These are phyloP conservation scores for Drosophila ananassae DNA, from an alignment of 1,140 invertebrate species.

Conservation along the genomic window DNA sequence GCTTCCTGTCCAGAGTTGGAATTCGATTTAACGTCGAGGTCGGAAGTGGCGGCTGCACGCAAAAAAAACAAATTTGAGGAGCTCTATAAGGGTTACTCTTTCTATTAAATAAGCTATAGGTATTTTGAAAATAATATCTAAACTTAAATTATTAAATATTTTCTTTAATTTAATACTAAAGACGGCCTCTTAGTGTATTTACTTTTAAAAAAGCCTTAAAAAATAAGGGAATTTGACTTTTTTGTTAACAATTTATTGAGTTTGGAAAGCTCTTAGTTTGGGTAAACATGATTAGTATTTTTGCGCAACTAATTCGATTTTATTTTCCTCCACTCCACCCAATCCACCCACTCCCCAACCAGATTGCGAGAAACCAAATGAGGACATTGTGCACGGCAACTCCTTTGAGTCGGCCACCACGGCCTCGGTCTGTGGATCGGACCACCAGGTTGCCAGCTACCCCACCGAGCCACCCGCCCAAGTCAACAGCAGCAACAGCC, in stretches of 20 bases:
- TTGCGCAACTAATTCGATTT: constrained; percentile 56
- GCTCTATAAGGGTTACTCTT: too few species aligned
- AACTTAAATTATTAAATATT: too few species aligned
- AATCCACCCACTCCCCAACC: too few species aligned
- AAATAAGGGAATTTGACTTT: constrained; percentile 1
- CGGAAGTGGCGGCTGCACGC: constrained; percentile 2
- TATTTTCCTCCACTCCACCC: background rate
- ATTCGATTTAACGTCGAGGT: constrained; percentile 26
- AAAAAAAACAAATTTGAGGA: background rate
- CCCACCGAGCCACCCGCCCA: constrained; percentile 56
- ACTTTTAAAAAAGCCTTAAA: background rate
- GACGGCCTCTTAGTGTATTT: background rate
- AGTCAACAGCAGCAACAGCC: constrained; percentile 50
- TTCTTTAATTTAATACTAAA: too few species aligned
- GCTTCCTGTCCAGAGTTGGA: constrained; percentile 29
- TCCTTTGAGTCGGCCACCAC: constrained; percentile 88
- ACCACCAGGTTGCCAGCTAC: constrained; percentile 88
- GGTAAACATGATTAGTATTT: constrained; percentile 29
- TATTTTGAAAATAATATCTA: too few species aligned
- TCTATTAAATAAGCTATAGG: too few species aligned
- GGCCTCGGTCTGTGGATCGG: constrained; percentile 88
- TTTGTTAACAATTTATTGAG: constrained; percentile 52
- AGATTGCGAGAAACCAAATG: constrained; percentile 85
- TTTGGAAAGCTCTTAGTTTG: constrained; percentile 64
- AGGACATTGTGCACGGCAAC: constrained; percentile 86